Conservation (phyloP, 2,797 vertebrate genomes). For the Syndactyla subalaris region DNA sequence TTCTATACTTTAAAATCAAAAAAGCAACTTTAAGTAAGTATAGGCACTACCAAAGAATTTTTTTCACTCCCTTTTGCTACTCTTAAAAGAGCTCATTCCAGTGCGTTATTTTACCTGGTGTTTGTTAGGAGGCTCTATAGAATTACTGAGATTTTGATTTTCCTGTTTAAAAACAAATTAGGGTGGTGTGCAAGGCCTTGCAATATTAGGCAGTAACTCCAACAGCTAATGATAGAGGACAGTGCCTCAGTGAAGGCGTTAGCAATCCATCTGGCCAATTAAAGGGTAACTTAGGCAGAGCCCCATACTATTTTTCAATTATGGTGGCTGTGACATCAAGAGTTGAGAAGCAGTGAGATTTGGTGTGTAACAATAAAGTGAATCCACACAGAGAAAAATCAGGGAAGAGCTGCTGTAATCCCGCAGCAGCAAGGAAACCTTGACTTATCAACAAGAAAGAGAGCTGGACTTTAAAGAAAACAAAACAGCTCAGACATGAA, state of each 20-base stretch:
- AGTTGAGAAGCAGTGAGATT: background rate
- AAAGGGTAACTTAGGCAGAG: slow-evolving; percentile 12
- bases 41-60: slow-evolving; percentile 54
- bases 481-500: background rate
- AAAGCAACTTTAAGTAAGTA: slow-evolving; percentile 69
- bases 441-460: background rate
- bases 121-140: slow-evolving; percentile 49
- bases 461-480: background rate
- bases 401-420: background rate
- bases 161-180: slow-evolving; percentile 65
- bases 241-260: background rate
- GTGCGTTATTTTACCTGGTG: slow-evolving; percentile 33
- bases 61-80: slow-evolving; percentile 18
- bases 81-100: slow-evolving; percentile 47
- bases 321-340: background rate
- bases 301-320: background rate
- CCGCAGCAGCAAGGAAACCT: background rate
- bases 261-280: slow-evolving; percentile 29
- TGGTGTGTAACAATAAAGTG: background rate
- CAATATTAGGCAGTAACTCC: slow-evolving; percentile 20
- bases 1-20: slow-evolving; percentile 62
- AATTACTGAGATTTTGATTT: slow-evolving; percentile 54
- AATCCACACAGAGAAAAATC: background rate
- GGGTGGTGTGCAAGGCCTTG: slow-evolving; percentile 9
- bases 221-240: slow-evolving; percentile 27